phyloP scores from a whole-genome alignment of 2,888 invertebrate genomes.

The Entomobrya multifasciata region DNA sequence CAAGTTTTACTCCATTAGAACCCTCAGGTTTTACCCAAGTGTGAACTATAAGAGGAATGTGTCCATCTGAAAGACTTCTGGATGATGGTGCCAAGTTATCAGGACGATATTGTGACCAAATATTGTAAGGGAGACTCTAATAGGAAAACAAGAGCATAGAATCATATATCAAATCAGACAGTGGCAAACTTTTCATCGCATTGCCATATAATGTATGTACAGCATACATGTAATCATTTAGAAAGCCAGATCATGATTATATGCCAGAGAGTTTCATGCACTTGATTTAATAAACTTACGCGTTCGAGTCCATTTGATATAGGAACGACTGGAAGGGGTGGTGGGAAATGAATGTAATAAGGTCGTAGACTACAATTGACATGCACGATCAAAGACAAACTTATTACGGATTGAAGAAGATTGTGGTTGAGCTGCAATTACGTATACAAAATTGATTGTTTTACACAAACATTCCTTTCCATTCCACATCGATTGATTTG shows the following conservation, averaged over 20 bases:
- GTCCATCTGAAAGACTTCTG: constrained; percentile 36
- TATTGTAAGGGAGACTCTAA: not conserved
- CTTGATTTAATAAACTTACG: not conserved
- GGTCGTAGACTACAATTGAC: constrained; percentile 14
- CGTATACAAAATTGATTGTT: too few relatives aligned
- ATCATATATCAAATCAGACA: too few relatives aligned
- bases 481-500: too few relatives aligned
- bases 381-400: not conserved
- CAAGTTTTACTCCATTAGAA: constrained; percentile 26
- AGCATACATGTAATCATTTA: too few relatives aligned
- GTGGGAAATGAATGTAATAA: constrained; percentile 53
- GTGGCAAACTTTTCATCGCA: too few relatives aligned
- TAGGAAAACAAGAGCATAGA: too few relatives aligned
- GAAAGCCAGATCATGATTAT: too few relatives aligned
- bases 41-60: constrained; percentile 41
- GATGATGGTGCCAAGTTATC: constrained; percentile 13
- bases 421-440: too few relatives aligned
- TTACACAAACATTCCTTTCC: too few relatives aligned
- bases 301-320: constrained; percentile 39
- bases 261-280: too few relatives aligned
- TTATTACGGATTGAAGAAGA: not conserved
- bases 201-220: too few relatives aligned
- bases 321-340: constrained; percentile 1
- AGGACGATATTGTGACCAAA: not conserved
- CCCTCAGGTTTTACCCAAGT: constrained; percentile 53